Evolutionary conservation across 2,113 vertebrate genomes (phyloP).

Genomic region (Ictalurus punctatus): DNA sequence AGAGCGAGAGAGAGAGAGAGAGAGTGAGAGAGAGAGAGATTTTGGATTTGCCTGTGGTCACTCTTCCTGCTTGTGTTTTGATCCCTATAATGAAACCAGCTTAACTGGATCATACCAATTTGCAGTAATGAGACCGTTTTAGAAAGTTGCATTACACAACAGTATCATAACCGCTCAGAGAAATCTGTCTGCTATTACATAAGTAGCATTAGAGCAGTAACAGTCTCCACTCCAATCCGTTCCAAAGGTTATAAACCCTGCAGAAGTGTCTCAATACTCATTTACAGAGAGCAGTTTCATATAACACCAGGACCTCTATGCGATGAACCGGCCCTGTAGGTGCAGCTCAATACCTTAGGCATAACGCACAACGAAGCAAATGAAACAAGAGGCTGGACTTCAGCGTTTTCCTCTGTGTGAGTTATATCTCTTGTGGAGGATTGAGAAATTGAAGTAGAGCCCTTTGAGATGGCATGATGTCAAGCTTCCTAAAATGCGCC

Average conservation of each 20-base stretch:
- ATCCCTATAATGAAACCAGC: neutral
- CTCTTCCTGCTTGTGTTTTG: neutral
- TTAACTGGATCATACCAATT: neutral
- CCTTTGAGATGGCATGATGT: neutral
- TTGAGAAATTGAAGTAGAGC: constrained; percentile 4
- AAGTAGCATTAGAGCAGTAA: neutral
- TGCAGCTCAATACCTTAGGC: neutral
- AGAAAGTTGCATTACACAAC: neutral
- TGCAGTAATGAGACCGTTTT: neutral
- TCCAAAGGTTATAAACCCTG: constrained; percentile 20
- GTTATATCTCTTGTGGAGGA: neutral
- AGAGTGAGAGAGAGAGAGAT: neutral
- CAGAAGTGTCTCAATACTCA: constrained; percentile 31
- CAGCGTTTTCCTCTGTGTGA: neutral
- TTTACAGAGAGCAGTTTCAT: constrained; percentile 29
- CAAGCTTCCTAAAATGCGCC: neutral
- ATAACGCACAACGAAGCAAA: neutral
- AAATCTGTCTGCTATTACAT: neutral
- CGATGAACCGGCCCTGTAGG: neutral
- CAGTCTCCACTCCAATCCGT: constrained; percentile 13
- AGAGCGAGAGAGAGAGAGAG: neutral
- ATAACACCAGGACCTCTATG: constrained; percentile 1
- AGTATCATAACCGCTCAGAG: too few relatives aligned
- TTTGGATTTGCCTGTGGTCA: neutral
- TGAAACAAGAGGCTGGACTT: neutral